Conservation (phyloP, 2,797 vertebrate genomes). For the Siniperca obscura region DNA sequence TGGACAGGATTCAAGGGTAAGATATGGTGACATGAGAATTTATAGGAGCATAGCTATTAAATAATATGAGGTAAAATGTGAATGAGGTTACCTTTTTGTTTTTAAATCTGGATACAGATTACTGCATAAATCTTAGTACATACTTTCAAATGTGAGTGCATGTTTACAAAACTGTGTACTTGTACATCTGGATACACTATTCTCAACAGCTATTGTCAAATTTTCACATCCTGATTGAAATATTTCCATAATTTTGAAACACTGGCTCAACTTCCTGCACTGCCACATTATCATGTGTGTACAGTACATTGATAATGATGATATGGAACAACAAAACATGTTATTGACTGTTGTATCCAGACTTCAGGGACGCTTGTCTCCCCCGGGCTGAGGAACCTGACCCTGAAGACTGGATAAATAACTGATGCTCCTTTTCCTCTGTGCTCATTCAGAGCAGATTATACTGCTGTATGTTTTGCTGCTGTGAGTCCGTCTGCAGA, state of each 20-base stretch:
- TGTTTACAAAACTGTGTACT: neutral
- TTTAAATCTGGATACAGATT: neutral
- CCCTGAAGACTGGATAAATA: too few species aligned
- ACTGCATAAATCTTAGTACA: neutral
- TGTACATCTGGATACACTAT: neutral
- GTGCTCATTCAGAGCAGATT: too few species aligned
- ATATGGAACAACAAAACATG: too few species aligned
- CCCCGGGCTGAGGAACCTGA: too few species aligned
- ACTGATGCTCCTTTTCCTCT: too few species aligned
- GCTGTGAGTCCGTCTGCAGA: too few species aligned
- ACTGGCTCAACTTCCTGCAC: neutral
- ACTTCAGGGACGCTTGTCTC: too few species aligned
- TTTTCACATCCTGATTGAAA: slow-evolving; percentile 19
- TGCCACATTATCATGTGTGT: neutral
- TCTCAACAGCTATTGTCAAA: neutral
- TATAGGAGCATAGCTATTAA: neutral
- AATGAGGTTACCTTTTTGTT: neutral
- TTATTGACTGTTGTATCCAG: too few species aligned
- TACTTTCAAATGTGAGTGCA: neutral
- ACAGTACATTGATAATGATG: too few species aligned
- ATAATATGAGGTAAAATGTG: neutral
- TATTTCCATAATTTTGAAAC: slow-evolving; percentile 1
- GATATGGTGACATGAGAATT: neutral
- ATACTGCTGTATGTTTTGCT: too few species aligned
- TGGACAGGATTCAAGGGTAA: neutral